Conservation (phyloP, 2,113 vertebrate species). For the Catharus fuscescens region DNA sequence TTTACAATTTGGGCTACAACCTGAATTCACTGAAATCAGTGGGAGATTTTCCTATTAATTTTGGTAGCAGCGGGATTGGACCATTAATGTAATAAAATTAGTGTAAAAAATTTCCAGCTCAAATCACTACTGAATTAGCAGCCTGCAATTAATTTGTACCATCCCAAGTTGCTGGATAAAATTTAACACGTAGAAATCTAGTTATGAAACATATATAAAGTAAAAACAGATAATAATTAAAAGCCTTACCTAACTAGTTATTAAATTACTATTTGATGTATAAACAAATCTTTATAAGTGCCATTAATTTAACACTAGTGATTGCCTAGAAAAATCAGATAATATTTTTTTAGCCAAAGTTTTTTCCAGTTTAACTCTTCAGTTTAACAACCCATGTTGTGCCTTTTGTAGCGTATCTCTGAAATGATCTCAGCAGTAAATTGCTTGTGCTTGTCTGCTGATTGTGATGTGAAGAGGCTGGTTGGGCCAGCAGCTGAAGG, state of each 20-base stretch:
- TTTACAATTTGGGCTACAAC: slow-evolving; percentile 30
- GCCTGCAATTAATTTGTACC: slow-evolving; percentile 21
- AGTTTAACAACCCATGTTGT: background rate
- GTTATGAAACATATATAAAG: background rate
- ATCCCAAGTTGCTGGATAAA: slow-evolving; percentile 1
- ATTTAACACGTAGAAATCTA: slow-evolving; percentile 15
- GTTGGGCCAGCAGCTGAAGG: slow-evolving; percentile 40
- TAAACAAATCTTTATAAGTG: slow-evolving; percentile 38
- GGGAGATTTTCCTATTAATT: slow-evolving; percentile 62
- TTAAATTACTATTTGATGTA: background rate
- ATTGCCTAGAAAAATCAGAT: background rate
- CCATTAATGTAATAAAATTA: slow-evolving; percentile 32
- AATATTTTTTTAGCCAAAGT: slow-evolving; percentile 29
- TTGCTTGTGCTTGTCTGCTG: slow-evolving; percentile 70
- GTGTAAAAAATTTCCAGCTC: background rate
- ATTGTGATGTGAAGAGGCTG: slow-evolving; percentile 50
- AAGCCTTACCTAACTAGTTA: background rate
- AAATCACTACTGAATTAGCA: slow-evolving; percentile 13
- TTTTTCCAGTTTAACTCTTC: slow-evolving; percentile 5
- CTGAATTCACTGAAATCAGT: slow-evolving; percentile 44
- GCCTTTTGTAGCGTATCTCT: slow-evolving; percentile 53
- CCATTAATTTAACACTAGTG: background rate
- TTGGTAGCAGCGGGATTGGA: slow-evolving; percentile 34
- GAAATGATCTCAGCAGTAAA: slow-evolving; percentile 70
- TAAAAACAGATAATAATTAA: background rate